phyloP scores from a whole-genome alignment of 2,797 vertebrate species.

The Neosilurus mollespiculum region DNA sequence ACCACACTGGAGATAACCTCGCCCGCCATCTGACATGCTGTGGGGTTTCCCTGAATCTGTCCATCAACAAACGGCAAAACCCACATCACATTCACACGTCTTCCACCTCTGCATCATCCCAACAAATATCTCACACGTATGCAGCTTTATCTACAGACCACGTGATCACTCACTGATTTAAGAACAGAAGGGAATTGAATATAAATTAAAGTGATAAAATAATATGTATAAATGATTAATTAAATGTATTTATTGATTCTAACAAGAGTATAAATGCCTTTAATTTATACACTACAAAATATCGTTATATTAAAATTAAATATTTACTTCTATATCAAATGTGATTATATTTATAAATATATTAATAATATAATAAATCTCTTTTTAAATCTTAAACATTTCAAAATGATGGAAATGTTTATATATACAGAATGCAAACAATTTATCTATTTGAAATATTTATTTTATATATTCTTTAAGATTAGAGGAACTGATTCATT shows the following conservation, averaged over 20 bases:
- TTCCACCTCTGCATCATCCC: not conserved
- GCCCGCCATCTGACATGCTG: not conserved
- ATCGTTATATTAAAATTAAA: not conserved
- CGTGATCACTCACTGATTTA: too few relatives aligned
- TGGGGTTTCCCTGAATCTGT: slow-evolving; percentile 18
- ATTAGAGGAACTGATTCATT: not conserved
- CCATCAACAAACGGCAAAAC: not conserved
- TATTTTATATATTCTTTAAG: not conserved
- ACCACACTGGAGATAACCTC: slow-evolving; percentile 12
- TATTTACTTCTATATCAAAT: not conserved
- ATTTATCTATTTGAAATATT: not conserved
- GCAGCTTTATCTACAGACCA: too few relatives aligned
- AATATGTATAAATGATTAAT: too few relatives aligned
- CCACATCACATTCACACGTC: not conserved
- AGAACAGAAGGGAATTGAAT: too few relatives aligned
- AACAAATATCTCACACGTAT: not conserved
- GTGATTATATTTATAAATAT: not conserved
- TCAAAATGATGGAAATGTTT: too few relatives aligned
- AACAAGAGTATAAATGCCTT: not conserved
- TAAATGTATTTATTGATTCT: not conserved
- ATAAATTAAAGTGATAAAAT: too few relatives aligned
- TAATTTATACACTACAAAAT: too few relatives aligned
- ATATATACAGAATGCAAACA: too few relatives aligned
- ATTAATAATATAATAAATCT: too few relatives aligned
- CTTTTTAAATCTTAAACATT: too few relatives aligned